phyloP scores from a whole-genome alignment of 2,113 vertebrate species.

The Crypturellus undulatus region DNA sequence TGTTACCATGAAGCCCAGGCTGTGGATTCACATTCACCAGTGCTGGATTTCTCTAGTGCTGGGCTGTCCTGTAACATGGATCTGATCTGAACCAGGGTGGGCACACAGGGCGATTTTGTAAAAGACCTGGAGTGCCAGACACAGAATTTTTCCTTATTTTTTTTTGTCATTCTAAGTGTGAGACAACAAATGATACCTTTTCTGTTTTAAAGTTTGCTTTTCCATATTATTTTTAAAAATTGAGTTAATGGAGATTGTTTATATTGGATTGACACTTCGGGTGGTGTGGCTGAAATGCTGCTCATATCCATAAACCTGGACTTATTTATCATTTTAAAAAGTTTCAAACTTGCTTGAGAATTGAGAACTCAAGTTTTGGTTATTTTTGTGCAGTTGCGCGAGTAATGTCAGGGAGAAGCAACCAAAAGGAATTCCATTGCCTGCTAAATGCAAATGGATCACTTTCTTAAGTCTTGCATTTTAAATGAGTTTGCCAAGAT shows the following conservation, averaged over 20 bases:
- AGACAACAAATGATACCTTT: background rate
- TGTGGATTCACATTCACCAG: background rate
- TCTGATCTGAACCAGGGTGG: background rate
- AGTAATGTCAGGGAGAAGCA: background rate
- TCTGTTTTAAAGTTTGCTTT: background rate
- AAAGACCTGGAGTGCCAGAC: background rate
- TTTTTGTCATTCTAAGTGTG: background rate
- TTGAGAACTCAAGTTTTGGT: background rate
- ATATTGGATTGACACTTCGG: background rate
- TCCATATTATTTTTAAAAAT: background rate
- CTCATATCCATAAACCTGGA: background rate
- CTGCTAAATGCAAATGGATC: background rate
- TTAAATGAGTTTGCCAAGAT: background rate
- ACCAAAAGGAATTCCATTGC: background rate
- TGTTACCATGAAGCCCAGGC: rapidly evolving
- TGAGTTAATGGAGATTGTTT: background rate
- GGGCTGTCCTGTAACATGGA: background rate
- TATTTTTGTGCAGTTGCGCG: background rate
- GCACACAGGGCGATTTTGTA: background rate
- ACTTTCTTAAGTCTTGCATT: background rate
- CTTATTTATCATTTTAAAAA: background rate
- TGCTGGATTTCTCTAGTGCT: background rate
- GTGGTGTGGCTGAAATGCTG: background rate
- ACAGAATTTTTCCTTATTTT: background rate
- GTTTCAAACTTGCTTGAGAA: background rate